phyloP scores from a whole-genome alignment of 2,797 vertebrate genomes.

The Emys orbicularis region DNA sequence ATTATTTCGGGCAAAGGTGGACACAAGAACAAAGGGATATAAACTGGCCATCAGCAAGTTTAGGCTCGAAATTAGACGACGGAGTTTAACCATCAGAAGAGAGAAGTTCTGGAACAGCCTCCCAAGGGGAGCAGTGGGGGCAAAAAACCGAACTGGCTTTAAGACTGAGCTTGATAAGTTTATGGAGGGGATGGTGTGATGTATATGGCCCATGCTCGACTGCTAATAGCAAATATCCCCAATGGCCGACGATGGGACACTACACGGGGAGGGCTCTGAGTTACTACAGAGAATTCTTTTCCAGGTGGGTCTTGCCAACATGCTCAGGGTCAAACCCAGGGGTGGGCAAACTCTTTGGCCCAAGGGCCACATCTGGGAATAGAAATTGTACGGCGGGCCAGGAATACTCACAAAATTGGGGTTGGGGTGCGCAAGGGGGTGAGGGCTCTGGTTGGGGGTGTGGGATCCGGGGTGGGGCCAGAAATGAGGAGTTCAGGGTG shows the following conservation, averaged over 20 bases:
- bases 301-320: background rate
- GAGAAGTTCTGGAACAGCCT: background rate
- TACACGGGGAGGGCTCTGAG: too few species aligned
- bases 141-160: background rate
- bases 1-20: background rate
- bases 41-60: background rate
- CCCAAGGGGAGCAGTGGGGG: background rate
- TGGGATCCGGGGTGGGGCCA: too few species aligned
- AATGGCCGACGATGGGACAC: too few species aligned
- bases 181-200: background rate
- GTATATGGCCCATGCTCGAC: background rate
- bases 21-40: background rate
- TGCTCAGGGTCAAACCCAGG: background rate
- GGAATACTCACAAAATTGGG: too few species aligned
- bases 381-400: too few species aligned
- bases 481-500: too few species aligned
- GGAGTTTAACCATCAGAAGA: background rate
- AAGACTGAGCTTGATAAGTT: background rate
- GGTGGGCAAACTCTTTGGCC: too few species aligned
- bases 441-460: too few species aligned
- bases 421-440: too few species aligned
- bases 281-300: background rate
- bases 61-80: background rate
- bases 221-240: background rate
- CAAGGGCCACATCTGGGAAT: too few species aligned